Evolutionary conservation across 2,113 vertebrate genomes (phyloP).

Genomic region (Siphamia tubifer): DNA sequence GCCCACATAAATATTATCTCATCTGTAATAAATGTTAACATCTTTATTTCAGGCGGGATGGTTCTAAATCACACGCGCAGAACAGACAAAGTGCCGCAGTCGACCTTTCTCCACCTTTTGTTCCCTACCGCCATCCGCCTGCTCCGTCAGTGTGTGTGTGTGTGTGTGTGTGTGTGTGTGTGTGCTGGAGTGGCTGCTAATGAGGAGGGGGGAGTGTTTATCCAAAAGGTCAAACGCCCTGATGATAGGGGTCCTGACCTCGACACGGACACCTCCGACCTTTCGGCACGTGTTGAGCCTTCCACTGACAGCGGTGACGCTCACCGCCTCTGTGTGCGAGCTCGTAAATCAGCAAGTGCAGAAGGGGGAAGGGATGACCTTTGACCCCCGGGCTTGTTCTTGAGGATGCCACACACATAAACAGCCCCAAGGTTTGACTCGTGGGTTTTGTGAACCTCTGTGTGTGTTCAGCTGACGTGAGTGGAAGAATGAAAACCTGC

Average conservation of each 20-base stretch:
- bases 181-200: conserved; percentile 71
- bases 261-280: conserved; percentile 92
- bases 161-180: background rate
- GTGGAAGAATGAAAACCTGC: conserved; percentile 21
- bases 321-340: conserved; percentile 22
- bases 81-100: background rate
- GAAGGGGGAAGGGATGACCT: conserved; percentile 1
- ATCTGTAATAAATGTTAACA: conserved; percentile 36
- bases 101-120: conserved; percentile 35
- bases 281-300: conserved; percentile 85
- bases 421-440: background rate
- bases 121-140: conserved; percentile 4
- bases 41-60: conserved; percentile 9
- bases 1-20: conserved; percentile 54
- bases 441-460: background rate
- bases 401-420: conserved; percentile 56
- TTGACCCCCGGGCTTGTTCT: conserved; percentile 70
- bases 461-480: background rate
- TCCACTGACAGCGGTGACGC: conserved; percentile 87
- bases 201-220: conserved; percentile 89
- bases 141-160: conserved; percentile 28
- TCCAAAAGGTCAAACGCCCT: conserved; percentile 94
- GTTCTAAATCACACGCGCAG: conserved; percentile 17
- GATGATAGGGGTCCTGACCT: conserved; percentile 89
- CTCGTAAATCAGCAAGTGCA: conserved; percentile 84